Conservation (phyloP, 2,797 vertebrate genomes). For the Otolemur crassicaudatus region DNA sequence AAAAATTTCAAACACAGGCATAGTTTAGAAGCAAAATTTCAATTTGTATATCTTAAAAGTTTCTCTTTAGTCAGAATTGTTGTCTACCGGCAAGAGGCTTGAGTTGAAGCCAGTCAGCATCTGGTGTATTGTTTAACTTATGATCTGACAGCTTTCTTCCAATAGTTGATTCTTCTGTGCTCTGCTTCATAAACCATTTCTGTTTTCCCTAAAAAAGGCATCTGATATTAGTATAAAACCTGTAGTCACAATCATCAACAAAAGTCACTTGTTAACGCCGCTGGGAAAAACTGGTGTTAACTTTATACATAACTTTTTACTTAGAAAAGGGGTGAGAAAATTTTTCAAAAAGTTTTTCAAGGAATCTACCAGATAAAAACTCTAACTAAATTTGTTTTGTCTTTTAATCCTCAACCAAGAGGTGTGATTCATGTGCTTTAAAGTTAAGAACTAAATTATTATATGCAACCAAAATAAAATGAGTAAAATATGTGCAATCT, state of each 20-base stretch:
- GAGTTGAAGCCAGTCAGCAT: slow-evolving; percentile 97
- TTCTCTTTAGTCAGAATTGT: slow-evolving; percentile 51
- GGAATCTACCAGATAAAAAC: slow-evolving; percentile 7
- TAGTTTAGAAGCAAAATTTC: neutral
- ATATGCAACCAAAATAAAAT: neutral
- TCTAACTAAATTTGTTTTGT: neutral
- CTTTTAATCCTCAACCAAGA: neutral
- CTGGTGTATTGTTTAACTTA: slow-evolving; percentile 94
- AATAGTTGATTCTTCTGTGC: slow-evolving; percentile 91
- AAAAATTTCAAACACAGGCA: slow-evolving; percentile 5
- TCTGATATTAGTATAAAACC: slow-evolving; percentile 42
- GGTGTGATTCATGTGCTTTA: neutral
- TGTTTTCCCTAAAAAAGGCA: slow-evolving; percentile 86
- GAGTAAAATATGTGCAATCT: neutral
- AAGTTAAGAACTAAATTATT: slow-evolving; percentile 38
- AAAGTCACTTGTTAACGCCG: neutral
- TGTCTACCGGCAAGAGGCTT: slow-evolving; percentile 92
- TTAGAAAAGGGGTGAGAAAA: neutral
- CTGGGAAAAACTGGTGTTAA: neutral
- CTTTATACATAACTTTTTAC: neutral
- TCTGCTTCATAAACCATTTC: slow-evolving; percentile 89
- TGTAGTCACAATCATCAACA: slow-evolving; percentile 5
- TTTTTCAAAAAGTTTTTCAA: neutral
- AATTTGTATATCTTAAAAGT: slow-evolving; percentile 2
- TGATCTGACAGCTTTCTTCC: slow-evolving; percentile 97